These are phyloP conservation scores for Pseudoips prasinana DNA, from an alignment of 2,888 invertebrate genomes.

Conservation along the genomic window DNA sequence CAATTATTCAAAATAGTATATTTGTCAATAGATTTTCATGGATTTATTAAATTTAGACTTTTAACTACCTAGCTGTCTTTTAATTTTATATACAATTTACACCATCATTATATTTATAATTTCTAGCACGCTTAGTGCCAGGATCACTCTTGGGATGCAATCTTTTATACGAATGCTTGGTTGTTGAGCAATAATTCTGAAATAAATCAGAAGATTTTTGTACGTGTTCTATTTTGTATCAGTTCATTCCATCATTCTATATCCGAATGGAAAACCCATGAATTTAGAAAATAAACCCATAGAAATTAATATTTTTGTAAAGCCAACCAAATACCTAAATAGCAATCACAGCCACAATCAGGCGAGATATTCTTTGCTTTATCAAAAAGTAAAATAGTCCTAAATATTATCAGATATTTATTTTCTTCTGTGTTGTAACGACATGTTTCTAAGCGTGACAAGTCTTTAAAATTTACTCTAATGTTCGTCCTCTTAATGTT, in stretches of 20 bases:
- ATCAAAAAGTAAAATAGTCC: neutral
- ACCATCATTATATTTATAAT: slow-evolving; percentile 30
- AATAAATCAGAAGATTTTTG: neutral
- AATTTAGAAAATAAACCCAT: no score
- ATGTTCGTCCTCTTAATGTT: no score
- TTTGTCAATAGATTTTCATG: slow-evolving; percentile 32
- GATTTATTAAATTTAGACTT: slow-evolving; percentile 40
- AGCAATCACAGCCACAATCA: neutral
- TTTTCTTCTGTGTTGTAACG: no score
- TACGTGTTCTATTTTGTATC: neutral
- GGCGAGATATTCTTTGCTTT: neutral
- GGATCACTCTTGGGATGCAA: slow-evolving; percentile 8
- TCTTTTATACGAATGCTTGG: slow-evolving; percentile 19
- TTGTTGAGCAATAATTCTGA: no score
- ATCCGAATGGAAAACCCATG: no score
- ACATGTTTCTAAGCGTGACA: no score
- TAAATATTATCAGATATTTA: neutral
- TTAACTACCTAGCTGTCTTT: slow-evolving; percentile 37
- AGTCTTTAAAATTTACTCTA: no score
- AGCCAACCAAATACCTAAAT: no score
- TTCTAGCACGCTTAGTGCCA: slow-evolving; percentile 18
- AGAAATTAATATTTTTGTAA: no score
- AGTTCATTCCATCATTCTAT: no score
- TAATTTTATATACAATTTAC: slow-evolving; percentile 50
- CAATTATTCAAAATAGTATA: slow-evolving; percentile 28